Base-by-base conservation (phyloP, 2,113 vertebrate species). In the Aepyceros melampus region DNA sequence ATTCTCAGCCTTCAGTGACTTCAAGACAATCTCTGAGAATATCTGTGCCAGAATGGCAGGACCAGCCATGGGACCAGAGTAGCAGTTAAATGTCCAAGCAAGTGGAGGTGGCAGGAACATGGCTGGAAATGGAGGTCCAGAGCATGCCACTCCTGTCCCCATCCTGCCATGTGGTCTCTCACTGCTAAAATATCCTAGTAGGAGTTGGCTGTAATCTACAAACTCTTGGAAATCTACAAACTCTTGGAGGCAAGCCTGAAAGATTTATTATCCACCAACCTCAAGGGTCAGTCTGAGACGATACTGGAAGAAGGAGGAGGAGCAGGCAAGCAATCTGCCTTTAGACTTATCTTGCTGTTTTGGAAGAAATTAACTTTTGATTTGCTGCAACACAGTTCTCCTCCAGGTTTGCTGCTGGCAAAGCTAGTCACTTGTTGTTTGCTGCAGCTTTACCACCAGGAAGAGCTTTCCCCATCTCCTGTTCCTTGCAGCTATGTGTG, bases 321-420 rank as follows among this genome's bases (percentile, higher is more conserved):
- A 95, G 12, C 16, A 47, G 31, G 87, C 76, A 55, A 89, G 55
- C 60, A 84, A 92, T 93, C 95, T 97, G 45, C 81, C 47, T 91
- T 96, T 86, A 96, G 91, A 94, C 93, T 97, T 96, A 96, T 94
- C 89, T 90, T 97, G 58, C n/a, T 97, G 29, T 94, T 93, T 86
- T 96, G 79, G 87, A 95, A 85, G 67, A 95, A 29, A 92, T 94
- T 95, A 93, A 56, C 43, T 71, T 97, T 89, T 94, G 89, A 49
- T 94, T 97, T 55, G 19, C 45, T 43, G 15, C 33, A n/a, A 82
- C 55, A 49, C 81, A 91, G 56, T 94, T 97, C 64, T 88, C 51
- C 87, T 97, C 55, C 94, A 84, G 78, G 51, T 76, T 89, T 92
- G 27, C 49, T 85, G 82, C 76, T 91, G 84, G 84, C 55, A 33